phyloP scores from a whole-genome alignment of 2,113 vertebrate species.

The Oncorhynchus gorbuscha region DNA sequence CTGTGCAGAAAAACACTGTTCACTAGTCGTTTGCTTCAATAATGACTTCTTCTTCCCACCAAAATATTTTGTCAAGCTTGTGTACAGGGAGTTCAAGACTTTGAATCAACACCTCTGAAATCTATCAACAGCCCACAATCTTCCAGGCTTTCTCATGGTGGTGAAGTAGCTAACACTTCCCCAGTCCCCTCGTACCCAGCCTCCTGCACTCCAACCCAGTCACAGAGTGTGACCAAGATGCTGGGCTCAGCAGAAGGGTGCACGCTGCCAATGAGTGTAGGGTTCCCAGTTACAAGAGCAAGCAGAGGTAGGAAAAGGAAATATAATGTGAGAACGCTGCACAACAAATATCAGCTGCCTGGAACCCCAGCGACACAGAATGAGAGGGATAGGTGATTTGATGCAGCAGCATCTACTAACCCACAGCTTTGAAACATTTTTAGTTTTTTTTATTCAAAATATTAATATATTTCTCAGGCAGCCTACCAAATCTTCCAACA shows the following conservation, averaged over 20 bases:
- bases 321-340: constrained; percentile 44
- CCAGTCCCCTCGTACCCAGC: constrained; percentile 12
- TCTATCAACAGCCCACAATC: constrained; percentile 50
- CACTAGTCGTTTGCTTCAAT: constrained; percentile 78
- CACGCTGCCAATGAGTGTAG: constrained; percentile 62
- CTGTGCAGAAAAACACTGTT: constrained; percentile 69
- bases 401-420: too few relatives aligned
- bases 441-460: too few relatives aligned
- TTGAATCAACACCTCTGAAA: constrained; percentile 80
- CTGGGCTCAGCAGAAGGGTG: constrained; percentile 64
- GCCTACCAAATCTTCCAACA: too few relatives aligned
- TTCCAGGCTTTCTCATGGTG: not conserved
- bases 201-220: constrained; percentile 65
- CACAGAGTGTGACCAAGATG: constrained; percentile 76
- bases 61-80: constrained; percentile 88
- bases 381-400: too few relatives aligned
- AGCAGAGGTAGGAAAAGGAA: constrained; percentile 67
- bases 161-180: constrained; percentile 1
- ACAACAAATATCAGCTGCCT: constrained; percentile 10
- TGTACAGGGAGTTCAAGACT: constrained; percentile 78
- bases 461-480: too few relatives aligned
- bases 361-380: not conserved
- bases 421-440: too few relatives aligned
- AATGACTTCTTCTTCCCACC: constrained; percentile 78
- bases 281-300: constrained; percentile 58